A percentile compares a stretch with the other conserved stretches of the same genome.
Conservation (phyloP, 2,888 invertebrate genomes). For the Nycteola revayana region DNA sequence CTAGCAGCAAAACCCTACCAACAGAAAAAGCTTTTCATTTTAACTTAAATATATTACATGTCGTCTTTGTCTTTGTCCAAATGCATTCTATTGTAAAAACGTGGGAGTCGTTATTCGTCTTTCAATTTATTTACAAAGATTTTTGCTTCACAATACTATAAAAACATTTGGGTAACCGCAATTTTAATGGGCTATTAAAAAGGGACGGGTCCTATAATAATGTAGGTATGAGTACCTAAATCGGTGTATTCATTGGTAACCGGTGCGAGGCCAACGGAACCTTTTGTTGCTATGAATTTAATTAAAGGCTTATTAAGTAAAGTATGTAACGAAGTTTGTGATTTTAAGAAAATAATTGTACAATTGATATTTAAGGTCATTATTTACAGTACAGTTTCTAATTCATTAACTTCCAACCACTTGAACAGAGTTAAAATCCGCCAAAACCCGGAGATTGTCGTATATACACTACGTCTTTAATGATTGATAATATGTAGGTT, state of each 20-base stretch:
- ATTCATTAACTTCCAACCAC: too few relatives aligned
- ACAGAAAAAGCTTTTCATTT: too few relatives aligned
- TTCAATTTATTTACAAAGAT: constrained; percentile 11
- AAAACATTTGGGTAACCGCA: constrained; percentile 46
- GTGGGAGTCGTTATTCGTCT: too few relatives aligned
- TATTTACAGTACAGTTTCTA: too few relatives aligned
- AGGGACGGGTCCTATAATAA: constrained; percentile 62
- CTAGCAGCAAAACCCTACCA: too few relatives aligned
- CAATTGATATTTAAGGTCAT: too few relatives aligned
- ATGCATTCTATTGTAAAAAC: not conserved
- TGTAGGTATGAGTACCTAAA: constrained; percentile 35
- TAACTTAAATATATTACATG: not conserved
- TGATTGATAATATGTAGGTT: too few relatives aligned
- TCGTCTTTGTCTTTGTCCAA: constrained; percentile 7
- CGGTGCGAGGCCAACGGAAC: constrained; percentile 31
- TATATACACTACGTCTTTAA: too few relatives aligned
- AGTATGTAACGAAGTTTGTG: constrained; percentile 9
- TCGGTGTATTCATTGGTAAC: constrained; percentile 42
- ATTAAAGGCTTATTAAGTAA: constrained; percentile 19
- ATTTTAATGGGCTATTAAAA: constrained; percentile 52
- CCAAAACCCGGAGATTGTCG: too few relatives aligned
- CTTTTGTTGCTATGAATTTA: constrained; percentile 26
- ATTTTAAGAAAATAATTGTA: constrained; percentile 5
- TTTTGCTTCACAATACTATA: constrained; percentile 48
- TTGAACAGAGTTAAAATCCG: too few relatives aligned